These are phyloP conservation scores for Colletes latitarsis DNA, from an alignment of 1,140 invertebrate species.

Conservation along the genomic window DNA sequence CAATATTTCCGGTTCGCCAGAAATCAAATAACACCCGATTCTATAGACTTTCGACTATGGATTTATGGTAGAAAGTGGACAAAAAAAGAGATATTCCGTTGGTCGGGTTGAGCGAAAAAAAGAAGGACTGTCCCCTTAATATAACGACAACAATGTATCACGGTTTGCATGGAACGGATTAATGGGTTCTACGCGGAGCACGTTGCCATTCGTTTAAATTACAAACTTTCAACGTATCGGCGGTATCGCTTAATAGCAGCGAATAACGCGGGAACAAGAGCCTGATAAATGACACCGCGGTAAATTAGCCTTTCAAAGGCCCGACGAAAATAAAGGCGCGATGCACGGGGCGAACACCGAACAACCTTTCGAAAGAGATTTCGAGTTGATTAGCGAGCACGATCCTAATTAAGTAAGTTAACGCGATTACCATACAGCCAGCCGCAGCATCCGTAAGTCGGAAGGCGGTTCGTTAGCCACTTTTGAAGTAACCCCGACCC, in stretches of 20 bases:
- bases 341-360: not conserved
- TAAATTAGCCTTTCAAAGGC: conserved; percentile 28
- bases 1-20: no score
- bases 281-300: conserved; percentile 23
- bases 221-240: conserved; percentile 23
- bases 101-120: no score
- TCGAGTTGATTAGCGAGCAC: conserved; percentile 42
- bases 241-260: conserved; percentile 1
- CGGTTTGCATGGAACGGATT: conserved; percentile 4
- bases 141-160: conserved; percentile 8
- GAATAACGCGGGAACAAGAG: conserved; percentile 11
- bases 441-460: conserved; percentile 31
- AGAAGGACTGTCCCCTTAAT: no score
- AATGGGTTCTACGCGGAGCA: not conserved
- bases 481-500: conserved; percentile 4
- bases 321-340: conserved; percentile 15
- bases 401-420: conserved; percentile 39
- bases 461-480: conserved; percentile 30
- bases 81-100: no score
- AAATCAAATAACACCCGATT: no score
- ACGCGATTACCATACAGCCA: conserved; percentile 26
- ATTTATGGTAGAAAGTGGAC: no score
- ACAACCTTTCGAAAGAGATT: conserved; percentile 27
- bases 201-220: conserved; percentile 23
- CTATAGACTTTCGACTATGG: no score